Conservation (phyloP, 2,888 invertebrate genomes). For the Dryomyza anilis region DNA sequence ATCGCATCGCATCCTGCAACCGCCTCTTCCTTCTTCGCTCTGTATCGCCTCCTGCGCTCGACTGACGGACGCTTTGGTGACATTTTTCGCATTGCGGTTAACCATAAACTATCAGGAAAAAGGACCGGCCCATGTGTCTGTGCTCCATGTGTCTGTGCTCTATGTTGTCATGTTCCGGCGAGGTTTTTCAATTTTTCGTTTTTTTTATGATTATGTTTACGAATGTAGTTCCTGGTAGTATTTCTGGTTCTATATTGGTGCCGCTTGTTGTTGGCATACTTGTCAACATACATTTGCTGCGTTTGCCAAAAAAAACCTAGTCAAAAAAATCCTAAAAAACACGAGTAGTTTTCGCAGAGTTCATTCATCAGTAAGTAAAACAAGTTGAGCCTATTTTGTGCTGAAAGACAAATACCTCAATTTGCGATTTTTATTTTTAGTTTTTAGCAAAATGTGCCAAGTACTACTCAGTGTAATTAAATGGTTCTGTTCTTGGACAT, state of each 20-base stretch:
- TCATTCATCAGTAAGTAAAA: too few species aligned
- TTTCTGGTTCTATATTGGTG: neutral
- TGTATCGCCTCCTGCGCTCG: neutral
- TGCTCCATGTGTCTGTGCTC: constrained; percentile 5
- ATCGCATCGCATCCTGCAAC: neutral
- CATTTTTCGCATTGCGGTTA: constrained; percentile 61
- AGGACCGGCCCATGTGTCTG: constrained; percentile 22
- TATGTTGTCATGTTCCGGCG: constrained; percentile 10
- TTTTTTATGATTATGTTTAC: too few species aligned
- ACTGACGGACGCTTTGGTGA: constrained; percentile 46
- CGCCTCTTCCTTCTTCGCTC: neutral
- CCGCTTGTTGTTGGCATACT: neutral
- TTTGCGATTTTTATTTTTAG: too few species aligned
- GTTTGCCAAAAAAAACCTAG: constrained; percentile 17
- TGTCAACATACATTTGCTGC: constrained; percentile 8
- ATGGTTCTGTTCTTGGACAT: too few species aligned
- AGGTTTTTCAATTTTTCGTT: neutral
- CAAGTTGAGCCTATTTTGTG: too few species aligned
- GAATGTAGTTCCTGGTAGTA: neutral
- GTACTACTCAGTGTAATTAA: too few species aligned
- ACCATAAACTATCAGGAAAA: constrained; percentile 52
- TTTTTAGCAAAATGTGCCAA: too few species aligned
- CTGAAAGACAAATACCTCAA: too few species aligned
- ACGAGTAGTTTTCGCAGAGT: too few species aligned
- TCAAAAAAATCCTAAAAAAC: too few species aligned